A percentile compares a stretch with the other conserved stretches of the same genome.
phyloP scores from a whole-genome alignment of 2,888 invertebrate species.

The Himalopsyche kuldschensis region DNA sequence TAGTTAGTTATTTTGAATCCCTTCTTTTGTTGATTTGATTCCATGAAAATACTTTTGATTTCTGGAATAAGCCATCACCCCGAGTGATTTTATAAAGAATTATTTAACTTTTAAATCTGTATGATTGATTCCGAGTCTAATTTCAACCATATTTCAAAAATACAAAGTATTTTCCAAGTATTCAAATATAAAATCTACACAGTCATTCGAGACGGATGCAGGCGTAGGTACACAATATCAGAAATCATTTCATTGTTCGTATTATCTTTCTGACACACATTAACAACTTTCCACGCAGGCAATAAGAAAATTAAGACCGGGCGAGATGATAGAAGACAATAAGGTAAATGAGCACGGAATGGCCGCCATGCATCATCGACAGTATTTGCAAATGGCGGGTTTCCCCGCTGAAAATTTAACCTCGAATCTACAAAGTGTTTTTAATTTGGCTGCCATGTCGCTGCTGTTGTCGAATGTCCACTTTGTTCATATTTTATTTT shows the following conservation, averaged over 20 bases:
- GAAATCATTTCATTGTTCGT: not conserved
- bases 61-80: not conserved
- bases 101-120: not conserved
- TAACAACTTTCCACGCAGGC: constrained; percentile 57
- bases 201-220: not conserved
- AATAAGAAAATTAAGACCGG: constrained; percentile 90
- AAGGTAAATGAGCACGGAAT: constrained; percentile 68
- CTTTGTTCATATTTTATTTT: not conserved
- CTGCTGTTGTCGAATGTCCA: not conserved
- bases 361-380: constrained; percentile 1
- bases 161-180: not conserved
- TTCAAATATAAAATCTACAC: not conserved
- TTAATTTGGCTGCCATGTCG: not conserved
- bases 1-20: constrained; percentile 44
- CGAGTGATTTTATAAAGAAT: too few relatives aligned
- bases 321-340: constrained; percentile 91
- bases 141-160: not conserved
- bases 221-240: constrained; percentile 36
- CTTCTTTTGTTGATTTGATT: not conserved
- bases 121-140: not conserved
- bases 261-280: not conserved
- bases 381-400: not conserved
- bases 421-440: not conserved
- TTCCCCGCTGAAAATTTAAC: not conserved
- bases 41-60: not conserved